Percentiles rank a stretch among this genome's conserved stretches.
Conservation (phyloP, 2,888 invertebrate species). For the Cremastinae sp. region DNA sequence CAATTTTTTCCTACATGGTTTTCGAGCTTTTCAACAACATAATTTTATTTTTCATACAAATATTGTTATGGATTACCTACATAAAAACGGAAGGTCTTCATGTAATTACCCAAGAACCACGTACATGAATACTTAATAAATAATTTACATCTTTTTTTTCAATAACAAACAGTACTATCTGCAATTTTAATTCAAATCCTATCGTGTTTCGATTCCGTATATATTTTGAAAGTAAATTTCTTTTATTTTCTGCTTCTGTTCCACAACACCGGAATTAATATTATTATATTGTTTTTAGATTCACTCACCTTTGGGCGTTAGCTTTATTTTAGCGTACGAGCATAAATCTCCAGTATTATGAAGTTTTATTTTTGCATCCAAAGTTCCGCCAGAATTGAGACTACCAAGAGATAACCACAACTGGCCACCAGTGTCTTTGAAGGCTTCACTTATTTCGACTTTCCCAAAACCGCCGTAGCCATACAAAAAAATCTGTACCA, state of each 20-base stretch:
- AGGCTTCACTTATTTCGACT: conserved; percentile 81
- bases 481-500: conserved; percentile 79
- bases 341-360: conserved; percentile 83
- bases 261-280: too few species aligned
- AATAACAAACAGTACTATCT: too few species aligned
- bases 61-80: background rate
- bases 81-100: too few species aligned
- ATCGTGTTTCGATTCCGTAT: too few species aligned
- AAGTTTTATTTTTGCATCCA: conserved; percentile 81
- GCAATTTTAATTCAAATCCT: too few species aligned
- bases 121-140: too few species aligned
- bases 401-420: conserved; percentile 83
- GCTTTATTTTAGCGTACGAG: conserved; percentile 80
- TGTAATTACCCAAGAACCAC: too few species aligned
- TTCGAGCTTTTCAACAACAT: background rate
- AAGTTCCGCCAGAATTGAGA: conserved; percentile 79
- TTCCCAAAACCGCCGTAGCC: conserved; percentile 84
- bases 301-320: conserved; percentile 76
- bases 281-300: too few species aligned
- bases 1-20: too few species aligned
- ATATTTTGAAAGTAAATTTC: too few species aligned
- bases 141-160: too few species aligned
- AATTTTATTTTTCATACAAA: conserved; percentile 4
- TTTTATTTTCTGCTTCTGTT: too few species aligned
- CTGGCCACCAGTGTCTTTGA: conserved; percentile 82